Conservation (phyloP, 2,797 vertebrate species). For the Crenichthys baileyi region DNA sequence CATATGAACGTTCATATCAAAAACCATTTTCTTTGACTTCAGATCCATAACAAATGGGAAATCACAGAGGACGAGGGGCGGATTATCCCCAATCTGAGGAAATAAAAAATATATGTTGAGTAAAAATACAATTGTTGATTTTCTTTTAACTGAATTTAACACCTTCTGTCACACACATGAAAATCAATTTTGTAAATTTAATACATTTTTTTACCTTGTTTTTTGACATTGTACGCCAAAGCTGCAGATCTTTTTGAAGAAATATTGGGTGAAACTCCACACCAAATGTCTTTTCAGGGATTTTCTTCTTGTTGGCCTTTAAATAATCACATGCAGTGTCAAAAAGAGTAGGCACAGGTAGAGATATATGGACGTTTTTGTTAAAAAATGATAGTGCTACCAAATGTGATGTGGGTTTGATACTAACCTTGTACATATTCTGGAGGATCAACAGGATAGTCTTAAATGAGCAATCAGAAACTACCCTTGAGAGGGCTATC, state of each 20-base stretch:
- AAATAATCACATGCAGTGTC: neutral
- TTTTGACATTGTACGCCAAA: slow-evolving; percentile 27
- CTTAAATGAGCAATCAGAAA: slow-evolving; percentile 9
- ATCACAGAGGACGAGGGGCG: slow-evolving; percentile 45
- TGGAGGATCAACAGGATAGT: slow-evolving; percentile 64
- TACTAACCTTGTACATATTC: slow-evolving; percentile 63
- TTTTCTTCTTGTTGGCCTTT: slow-evolving; percentile 60
- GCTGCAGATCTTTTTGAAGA: slow-evolving; percentile 26
- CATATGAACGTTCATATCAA: accelerated
- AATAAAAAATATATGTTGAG: neutral
- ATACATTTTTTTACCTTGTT: slow-evolving; percentile 23
- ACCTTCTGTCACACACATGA: neutral
- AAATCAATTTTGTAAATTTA: neutral
- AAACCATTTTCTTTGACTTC: slow-evolving; percentile 58
- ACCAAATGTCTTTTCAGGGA: slow-evolving; percentile 49
- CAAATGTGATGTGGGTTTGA: neutral
- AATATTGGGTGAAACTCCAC: slow-evolving; percentile 1
- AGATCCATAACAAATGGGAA: slow-evolving; percentile 70
- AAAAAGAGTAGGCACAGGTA: neutral
- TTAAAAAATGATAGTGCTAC: neutral
- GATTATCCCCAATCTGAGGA: slow-evolving; percentile 27
- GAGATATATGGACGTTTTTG: neutral
- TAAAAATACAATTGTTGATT: neutral
- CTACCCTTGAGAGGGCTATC: slow-evolving; percentile 26
- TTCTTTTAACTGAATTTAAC: neutral